Percentiles rank a stretch among this genome's conserved stretches.
phyloP scores from a whole-genome alignment of 2,113 vertebrate species.

The Catagonus wagneri region DNA sequence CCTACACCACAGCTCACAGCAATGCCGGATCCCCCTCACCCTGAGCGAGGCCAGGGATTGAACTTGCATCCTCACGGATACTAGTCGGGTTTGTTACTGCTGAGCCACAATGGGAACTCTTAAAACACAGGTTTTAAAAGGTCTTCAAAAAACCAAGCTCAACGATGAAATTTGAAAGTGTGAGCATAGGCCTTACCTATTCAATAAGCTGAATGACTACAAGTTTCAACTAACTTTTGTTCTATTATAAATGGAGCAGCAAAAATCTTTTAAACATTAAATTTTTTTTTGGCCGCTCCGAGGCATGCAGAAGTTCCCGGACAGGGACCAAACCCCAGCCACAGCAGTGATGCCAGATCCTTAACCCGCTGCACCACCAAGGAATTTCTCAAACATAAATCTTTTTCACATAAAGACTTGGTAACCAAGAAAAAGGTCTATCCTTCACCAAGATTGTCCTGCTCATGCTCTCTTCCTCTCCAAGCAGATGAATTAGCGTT shows the following conservation, averaged over 20 bases:
- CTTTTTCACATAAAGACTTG: not conserved
- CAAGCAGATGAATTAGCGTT: not conserved
- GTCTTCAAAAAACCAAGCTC: not conserved
- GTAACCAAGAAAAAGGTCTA: not conserved
- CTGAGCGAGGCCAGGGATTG: too few relatives aligned
- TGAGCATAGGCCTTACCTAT: not conserved
- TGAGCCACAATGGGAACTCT: too few relatives aligned
- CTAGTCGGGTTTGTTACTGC: too few relatives aligned
- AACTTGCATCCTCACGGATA: too few relatives aligned
- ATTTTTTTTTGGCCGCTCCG: too few relatives aligned
- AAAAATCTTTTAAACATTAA: slow-evolving; percentile 3
- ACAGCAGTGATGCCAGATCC: too few relatives aligned
- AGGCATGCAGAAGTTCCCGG: too few relatives aligned
- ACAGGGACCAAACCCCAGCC: too few relatives aligned
- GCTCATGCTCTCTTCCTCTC: not conserved
- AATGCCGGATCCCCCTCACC: too few relatives aligned
- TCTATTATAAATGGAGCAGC: not conserved
- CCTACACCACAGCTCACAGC: too few relatives aligned
- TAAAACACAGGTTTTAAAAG: not conserved
- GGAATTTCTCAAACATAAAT: not conserved
- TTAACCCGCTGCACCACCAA: too few relatives aligned
- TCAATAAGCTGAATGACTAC: not conserved
- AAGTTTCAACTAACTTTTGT: slow-evolving; percentile 33
- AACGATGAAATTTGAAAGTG: not conserved
- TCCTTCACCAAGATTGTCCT: not conserved